Percentiles rank a stretch among this genome's conserved stretches.
phyloP scores from a whole-genome alignment of 1,140 invertebrate genomes.

The Drosophila tropicalis region DNA sequence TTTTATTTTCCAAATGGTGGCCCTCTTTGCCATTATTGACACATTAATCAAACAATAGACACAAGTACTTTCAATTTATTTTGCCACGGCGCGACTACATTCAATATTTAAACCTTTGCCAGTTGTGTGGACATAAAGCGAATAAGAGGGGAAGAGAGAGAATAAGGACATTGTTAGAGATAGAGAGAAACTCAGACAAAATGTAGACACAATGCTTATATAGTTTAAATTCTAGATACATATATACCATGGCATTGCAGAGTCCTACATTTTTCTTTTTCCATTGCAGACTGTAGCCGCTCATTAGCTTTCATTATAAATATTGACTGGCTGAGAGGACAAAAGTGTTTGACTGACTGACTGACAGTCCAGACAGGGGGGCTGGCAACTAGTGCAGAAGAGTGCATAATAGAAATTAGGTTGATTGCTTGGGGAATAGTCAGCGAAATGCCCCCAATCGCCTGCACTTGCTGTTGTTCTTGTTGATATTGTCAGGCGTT shows the following conservation, averaged over 20 bases:
- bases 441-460: constrained; percentile 5
- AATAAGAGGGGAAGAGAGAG: background rate
- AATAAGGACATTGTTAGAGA: background rate
- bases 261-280: background rate
- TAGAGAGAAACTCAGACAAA: constrained; percentile 8
- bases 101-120: constrained; percentile 62
- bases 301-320: constrained; percentile 79
- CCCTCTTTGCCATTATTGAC: constrained; percentile 69
- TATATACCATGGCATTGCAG: background rate
- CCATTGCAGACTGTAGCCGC: constrained; percentile 24
- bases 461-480: background rate
- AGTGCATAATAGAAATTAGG: constrained; percentile 78
- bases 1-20: constrained; percentile 24
- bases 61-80: constrained; percentile 79
- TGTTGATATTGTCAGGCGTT: constrained; percentile 32
- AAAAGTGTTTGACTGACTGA: constrained; percentile 44
- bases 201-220: constrained; percentile 37
- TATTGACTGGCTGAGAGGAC: constrained; percentile 54
- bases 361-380: constrained; percentile 28
- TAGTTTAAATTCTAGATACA: constrained; percentile 21
- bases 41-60: constrained; percentile 79
- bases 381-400: constrained; percentile 32
- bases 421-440: constrained; percentile 71
- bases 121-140: constrained; percentile 7
- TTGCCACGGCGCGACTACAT: constrained; percentile 48